Percentiles rank a stretch among this genome's conserved stretches.
These are phyloP conservation scores for Pollenia angustigena DNA, from an alignment of 2,888 invertebrate genomes.

Conservation along the genomic window DNA sequence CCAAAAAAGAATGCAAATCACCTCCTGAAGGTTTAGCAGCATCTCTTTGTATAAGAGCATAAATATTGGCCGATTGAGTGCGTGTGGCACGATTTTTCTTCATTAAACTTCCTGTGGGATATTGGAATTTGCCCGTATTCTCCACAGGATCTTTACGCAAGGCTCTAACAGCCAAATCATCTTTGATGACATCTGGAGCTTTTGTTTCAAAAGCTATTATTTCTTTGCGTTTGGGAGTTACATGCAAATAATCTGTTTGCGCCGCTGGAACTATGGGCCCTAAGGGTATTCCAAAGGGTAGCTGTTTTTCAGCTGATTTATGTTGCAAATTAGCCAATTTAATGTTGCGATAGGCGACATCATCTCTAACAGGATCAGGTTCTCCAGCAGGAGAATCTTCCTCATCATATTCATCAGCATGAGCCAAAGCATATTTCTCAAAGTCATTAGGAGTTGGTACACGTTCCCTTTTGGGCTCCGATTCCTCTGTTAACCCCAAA, in stretches of 20 bases:
- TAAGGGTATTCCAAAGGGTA: conserved; percentile 95
- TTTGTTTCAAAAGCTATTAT: conserved; percentile 78
- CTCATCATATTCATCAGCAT: conserved; percentile 86
- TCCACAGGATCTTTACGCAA: conserved; percentile 90
- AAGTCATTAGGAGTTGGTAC: conserved; percentile 81
- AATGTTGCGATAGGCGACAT: conserved; percentile 92
- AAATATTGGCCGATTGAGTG: conserved; percentile 93
- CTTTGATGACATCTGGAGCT: conserved; percentile 91
- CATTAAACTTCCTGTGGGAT: conserved; percentile 85
- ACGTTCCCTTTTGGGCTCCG: conserved; percentile 75
- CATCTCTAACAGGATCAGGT: conserved; percentile 93
- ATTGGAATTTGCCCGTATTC: conserved; percentile 78
- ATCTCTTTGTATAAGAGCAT: conserved; percentile 89
- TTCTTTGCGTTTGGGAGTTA: conserved; percentile 85
- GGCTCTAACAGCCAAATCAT: conserved; percentile 94
- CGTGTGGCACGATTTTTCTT: conserved; percentile 92
- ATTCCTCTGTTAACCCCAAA: conserved; percentile 89
- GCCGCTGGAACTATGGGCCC: conserved; percentile 92
- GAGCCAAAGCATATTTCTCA: conserved; percentile 85
- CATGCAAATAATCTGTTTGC: conserved; percentile 93
- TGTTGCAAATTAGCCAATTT: conserved; percentile 90
- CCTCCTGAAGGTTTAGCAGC: conserved; percentile 84
- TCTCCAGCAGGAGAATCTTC: conserved; percentile 86
- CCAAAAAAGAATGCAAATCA: conserved; percentile 86
- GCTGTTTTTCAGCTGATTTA: conserved; percentile 91